Evolutionary conservation across 2,888 invertebrate species (phyloP).

Genomic region (Yponomeuta cagnagella): DNA sequence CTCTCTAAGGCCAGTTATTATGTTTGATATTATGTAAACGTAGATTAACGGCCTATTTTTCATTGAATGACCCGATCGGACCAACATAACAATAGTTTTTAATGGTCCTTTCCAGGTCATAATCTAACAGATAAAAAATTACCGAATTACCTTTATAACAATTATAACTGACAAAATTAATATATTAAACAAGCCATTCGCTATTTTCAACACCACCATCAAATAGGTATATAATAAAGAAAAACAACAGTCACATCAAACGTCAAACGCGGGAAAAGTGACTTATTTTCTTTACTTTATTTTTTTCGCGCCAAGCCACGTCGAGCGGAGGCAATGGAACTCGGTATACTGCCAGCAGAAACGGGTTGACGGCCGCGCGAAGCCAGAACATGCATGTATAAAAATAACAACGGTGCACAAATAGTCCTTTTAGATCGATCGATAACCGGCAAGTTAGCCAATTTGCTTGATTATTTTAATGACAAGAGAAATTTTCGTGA

Average conservation of each 20-base stretch:
- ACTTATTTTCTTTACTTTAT: slow-evolving; percentile 16
- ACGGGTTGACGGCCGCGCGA: slow-evolving; percentile 10
- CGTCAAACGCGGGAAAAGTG: slow-evolving; percentile 28
- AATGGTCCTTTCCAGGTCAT: no score
- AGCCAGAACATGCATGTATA: slow-evolving; percentile 5
- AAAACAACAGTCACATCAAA: neutral
- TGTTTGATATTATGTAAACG: no score
- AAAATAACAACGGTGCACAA: slow-evolving; percentile 6
- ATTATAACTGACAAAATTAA: no score
- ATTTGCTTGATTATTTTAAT: neutral
- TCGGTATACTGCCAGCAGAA: slow-evolving; percentile 32
- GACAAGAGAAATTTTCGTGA: neutral
- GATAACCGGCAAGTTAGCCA: neutral
- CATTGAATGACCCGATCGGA: no score
- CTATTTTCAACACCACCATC: neutral
- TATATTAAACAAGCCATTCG: neutral
- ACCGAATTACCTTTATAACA: no score
- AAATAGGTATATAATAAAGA: neutral
- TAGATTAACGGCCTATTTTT: no score
- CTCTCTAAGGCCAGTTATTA: no score
- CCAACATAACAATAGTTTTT: no score
- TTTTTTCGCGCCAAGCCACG: slow-evolving; percentile 20
- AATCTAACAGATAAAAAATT: no score
- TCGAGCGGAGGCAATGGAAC: slow-evolving; percentile 30
- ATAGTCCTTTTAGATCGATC: neutral